Base-by-base conservation (phyloP, 2,797 vertebrate genomes). In the Micromesistius poutassou region DNA sequence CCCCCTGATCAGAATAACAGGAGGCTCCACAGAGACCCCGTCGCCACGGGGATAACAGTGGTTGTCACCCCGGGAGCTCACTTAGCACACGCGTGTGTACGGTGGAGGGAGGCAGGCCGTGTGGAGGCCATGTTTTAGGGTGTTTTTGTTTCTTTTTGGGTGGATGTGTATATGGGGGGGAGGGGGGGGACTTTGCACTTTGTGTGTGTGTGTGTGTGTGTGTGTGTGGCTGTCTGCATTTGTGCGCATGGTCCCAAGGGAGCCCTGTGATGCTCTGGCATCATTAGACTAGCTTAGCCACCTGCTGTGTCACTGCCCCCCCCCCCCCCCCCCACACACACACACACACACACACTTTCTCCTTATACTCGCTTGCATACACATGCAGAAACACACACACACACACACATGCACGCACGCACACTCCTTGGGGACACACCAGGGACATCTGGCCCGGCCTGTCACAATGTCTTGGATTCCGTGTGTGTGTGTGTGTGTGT, bases 241-340 rank as follows among this genome's bases (percentile, higher is more conserved):
- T 80, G 78, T 80, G 83, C 30, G 73, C 40, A 74, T 72, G 71
- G 80, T 90, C 92, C 86, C 88, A 1, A 77, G 90, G 87, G 91
- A 88, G 80, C 78, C 28, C 78, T 83, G 50, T 68, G 76, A 77
- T 73, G 75, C 74, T 73, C 30, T 74, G 68, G 86, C 91, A 90
- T 94, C 93, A 93, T 96, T 94, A 95, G 91, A 87, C 86, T 83
- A 88, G 84, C 93, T 93, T 90, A 85, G 90, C 91, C 96, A 95
- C 94, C 95, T 95, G 95, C 94, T 91, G 88, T 82, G 87, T 92
- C 86, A 85, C 81, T 91, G 92, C 85, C 86, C 87, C 81, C 86
- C 81, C 81, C 79, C 68, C 74, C 30, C 68, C 12, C 30, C 16
- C 71, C 30, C 46, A 30, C 73, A 19, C 42, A 66, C 30, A 75